Base-by-base conservation (phyloP, 2,797 vertebrate genomes). In the Oreonectes daqikongensis region DNA sequence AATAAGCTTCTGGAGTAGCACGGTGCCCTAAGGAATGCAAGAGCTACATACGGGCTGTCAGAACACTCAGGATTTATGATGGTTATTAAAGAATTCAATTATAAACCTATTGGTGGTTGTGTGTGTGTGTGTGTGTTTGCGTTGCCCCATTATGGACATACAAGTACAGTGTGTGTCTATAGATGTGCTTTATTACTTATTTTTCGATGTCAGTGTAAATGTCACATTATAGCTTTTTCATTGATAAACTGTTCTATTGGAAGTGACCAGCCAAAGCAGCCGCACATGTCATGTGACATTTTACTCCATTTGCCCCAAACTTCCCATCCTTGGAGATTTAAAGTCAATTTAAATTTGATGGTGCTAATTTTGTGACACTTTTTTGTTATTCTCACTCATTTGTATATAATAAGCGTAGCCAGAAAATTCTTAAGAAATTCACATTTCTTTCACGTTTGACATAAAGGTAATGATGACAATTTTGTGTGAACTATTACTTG, bases 21-120 rank as follows among this genome's bases (percentile, higher is more conserved):
- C 57, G 26, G 69, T 75, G 78, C 80, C 77, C 69, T 26, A 48
- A 84, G 82, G 77, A 79, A 75, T 77, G 66, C 28, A 1, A 67
- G 60, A 50, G 74, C 55, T 71, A 57, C 69, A 70, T 72, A 52
- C 52, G 70, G 55, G 30, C 60, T 79, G 77, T 77, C 79, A 68
- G 69, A 84, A 74, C 67, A 72, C 42, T 80, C 70, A 30, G 46
- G n/a, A 79, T 77, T 79, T 74, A 80, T 78, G 70, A 67, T 69
- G 65, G 60, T 71, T 88, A 87, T 88, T 86, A 87, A 91, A 88
- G 82, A 79, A 83, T 89, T 88, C 85, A 84, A 82, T 89, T 86
- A 84, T 84, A 81, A 55, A 53, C 18, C 70, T 80, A 72, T 82
- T 79, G 68, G 64, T 71, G 72, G 26, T 32, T 32, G 32, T 66